Evolutionary conservation across 2,888 invertebrate species (phyloP).

Genomic region (Agonum fuliginosum): DNA sequence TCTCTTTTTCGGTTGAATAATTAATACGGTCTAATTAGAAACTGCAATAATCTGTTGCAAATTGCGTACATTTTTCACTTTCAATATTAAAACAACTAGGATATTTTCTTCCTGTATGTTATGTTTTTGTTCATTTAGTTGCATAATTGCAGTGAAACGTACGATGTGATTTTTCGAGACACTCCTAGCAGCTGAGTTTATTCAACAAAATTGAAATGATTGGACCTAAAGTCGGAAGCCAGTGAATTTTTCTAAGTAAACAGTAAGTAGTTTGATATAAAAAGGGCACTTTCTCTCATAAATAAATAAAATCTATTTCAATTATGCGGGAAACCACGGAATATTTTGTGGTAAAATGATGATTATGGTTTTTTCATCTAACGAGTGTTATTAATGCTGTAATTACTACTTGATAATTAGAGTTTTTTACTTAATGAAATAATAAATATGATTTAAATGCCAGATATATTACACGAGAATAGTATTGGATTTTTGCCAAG

Average conservation of each 20-base stretch:
- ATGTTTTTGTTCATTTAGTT: slow-evolving; percentile 30
- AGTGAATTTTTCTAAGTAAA: slow-evolving; percentile 12
- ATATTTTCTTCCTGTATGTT: slow-evolving; percentile 22
- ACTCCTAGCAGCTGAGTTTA: slow-evolving; percentile 2
- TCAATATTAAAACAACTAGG: slow-evolving; percentile 27
- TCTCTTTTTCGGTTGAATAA: not conserved
- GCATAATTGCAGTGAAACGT: slow-evolving; percentile 31
- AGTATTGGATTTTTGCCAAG: too few relatives aligned
- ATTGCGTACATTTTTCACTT: not conserved
- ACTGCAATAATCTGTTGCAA: not conserved
- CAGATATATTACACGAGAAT: too few relatives aligned
- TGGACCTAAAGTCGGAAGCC: slow-evolving; percentile 16
- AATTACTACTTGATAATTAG: not conserved
- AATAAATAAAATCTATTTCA: slow-evolving; percentile 4
- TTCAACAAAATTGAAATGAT: slow-evolving; percentile 40
- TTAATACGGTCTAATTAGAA: not conserved
- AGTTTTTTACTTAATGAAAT: not conserved
- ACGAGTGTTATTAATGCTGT: not conserved
- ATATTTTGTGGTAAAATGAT: not conserved
- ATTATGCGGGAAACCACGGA: slow-evolving; percentile 1
- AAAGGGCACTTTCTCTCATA: slow-evolving; percentile 32
- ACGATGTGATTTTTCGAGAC: slow-evolving; percentile 8
- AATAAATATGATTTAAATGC: not conserved
- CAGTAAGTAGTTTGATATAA: slow-evolving; percentile 17
- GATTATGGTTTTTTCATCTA: not conserved